phyloP scores from a whole-genome alignment of 2,888 invertebrate species.

The Psococerastis gibbosa region DNA sequence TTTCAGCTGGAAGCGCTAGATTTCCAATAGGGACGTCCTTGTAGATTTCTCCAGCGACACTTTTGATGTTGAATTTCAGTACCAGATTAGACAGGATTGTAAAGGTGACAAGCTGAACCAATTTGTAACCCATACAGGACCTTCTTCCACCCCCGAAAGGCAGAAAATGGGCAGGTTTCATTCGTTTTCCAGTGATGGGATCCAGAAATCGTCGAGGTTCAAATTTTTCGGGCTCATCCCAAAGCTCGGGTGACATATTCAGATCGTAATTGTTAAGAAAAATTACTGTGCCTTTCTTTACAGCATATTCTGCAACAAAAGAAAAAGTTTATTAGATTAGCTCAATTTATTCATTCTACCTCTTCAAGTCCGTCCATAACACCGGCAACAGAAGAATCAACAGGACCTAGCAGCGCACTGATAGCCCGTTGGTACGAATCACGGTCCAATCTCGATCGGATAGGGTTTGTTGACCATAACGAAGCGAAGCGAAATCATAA shows the following conservation, averaged over 20 bases:
- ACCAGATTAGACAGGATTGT: conserved; percentile 32
- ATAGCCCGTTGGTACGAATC: too few relatives aligned
- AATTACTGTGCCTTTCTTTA: conserved; percentile 40
- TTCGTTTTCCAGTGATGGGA: conserved; percentile 28
- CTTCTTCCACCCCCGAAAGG: conserved; percentile 46
- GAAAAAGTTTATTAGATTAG: conserved; percentile 15
- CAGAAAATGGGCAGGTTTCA: conserved; percentile 42
- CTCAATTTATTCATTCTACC: too few relatives aligned
- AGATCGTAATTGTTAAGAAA: conserved; percentile 48
- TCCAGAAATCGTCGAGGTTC: conserved; percentile 39
- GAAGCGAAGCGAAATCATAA: too few relatives aligned
- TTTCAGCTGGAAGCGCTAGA: conserved; percentile 32
- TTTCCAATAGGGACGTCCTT: conserved; percentile 32
- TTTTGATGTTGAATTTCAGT: conserved; percentile 32
- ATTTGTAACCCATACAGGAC: conserved; percentile 47
- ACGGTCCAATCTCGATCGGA: too few relatives aligned
- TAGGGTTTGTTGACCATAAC: too few relatives aligned
- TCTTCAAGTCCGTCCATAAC: too few relatives aligned
- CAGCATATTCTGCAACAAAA: conserved; percentile 35
- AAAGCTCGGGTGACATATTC: conserved; percentile 39
- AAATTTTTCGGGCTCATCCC: conserved; percentile 38
- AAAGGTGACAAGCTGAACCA: conserved; percentile 39
- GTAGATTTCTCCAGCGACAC: conserved; percentile 28
- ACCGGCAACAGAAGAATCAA: too few relatives aligned
- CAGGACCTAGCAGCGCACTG: too few relatives aligned